These are phyloP conservation scores for Dendrophyllia cribrosa DNA, from an alignment of 64 coral and sea anemone genomes.

Conservation along the genomic window DNA sequence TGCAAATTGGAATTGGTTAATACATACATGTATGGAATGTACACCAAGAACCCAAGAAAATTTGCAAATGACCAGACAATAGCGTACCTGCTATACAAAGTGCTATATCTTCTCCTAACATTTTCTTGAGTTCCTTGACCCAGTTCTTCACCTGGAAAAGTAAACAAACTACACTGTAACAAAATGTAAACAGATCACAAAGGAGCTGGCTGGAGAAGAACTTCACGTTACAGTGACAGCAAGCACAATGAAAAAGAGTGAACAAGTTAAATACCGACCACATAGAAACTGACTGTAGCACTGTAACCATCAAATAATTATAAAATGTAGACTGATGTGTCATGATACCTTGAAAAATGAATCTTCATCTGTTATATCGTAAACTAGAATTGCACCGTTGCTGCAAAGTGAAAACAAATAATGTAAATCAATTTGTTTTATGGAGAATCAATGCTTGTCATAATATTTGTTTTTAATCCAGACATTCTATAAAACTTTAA, in stretches of 20 bases:
- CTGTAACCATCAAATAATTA: no score
- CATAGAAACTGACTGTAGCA: neutral
- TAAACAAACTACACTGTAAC: neutral
- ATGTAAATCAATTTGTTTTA: neutral
- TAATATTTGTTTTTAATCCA: no score
- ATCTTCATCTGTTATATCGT: slow-evolving; percentile 99
- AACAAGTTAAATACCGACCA: no score
- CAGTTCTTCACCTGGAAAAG: slow-evolving; percentile 91
- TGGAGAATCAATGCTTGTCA: no score
- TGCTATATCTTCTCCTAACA: slow-evolving; percentile 98
- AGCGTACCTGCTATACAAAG: slow-evolving; percentile 96
- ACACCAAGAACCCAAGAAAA: neutral
- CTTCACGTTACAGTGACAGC: neutral
- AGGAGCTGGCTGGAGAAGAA: neutral
- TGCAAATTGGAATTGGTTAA: neutral
- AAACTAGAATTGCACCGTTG: slow-evolving; percentile 98
- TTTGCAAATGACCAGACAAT: neutral
- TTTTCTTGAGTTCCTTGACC: slow-evolving; percentile 98
- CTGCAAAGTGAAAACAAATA: slow-evolving; percentile 53
- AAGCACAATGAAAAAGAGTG: no score
- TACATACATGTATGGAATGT: neutral
- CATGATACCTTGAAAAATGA: slow-evolving; percentile 93
- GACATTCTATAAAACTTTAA: no score
- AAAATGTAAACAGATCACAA: neutral
- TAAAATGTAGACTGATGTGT: neutral